phyloP scores from a whole-genome alignment of 2,113 vertebrate species.

The Thomomys bottae region DNA sequence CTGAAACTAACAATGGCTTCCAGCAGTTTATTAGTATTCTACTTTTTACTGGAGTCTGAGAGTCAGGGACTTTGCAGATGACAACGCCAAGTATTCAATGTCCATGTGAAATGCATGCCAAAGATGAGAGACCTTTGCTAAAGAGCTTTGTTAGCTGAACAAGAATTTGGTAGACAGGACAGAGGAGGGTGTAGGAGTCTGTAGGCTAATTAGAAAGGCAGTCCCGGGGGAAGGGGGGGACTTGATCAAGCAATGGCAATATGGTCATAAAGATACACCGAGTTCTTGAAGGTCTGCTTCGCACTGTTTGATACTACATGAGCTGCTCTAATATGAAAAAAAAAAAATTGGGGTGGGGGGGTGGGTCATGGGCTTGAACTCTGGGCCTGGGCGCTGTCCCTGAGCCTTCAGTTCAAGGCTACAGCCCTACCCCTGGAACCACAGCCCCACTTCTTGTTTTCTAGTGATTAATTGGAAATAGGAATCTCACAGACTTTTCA shows the following conservation, averaged over 20 bases:
- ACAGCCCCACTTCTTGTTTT: too few species aligned
- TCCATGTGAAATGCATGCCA: background rate
- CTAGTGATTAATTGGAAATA: too few species aligned
- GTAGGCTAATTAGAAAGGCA: background rate
- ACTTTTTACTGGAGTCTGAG: background rate
- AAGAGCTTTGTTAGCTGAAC: background rate
- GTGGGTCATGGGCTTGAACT: too few species aligned
- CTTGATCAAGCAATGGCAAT: background rate
- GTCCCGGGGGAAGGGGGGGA: background rate
- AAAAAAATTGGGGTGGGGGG: too few species aligned
- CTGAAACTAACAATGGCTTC: slow-evolving; percentile 19
- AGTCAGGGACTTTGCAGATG: background rate
- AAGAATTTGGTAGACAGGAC: accelerated
- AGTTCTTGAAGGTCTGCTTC: background rate
- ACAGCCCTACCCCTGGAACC: too few species aligned
- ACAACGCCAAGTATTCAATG: background rate
- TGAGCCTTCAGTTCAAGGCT: too few species aligned
- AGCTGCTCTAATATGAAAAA: background rate
- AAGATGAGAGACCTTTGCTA: background rate
- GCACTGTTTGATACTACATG: background rate
- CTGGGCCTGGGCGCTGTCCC: too few species aligned
- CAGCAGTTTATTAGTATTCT: background rate
- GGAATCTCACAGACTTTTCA: too few species aligned
- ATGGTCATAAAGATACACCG: background rate
- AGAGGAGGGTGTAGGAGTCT: too few species aligned